Base-by-base conservation (phyloP, 2,888 invertebrate genomes). In the Gortyna flavago region DNA sequence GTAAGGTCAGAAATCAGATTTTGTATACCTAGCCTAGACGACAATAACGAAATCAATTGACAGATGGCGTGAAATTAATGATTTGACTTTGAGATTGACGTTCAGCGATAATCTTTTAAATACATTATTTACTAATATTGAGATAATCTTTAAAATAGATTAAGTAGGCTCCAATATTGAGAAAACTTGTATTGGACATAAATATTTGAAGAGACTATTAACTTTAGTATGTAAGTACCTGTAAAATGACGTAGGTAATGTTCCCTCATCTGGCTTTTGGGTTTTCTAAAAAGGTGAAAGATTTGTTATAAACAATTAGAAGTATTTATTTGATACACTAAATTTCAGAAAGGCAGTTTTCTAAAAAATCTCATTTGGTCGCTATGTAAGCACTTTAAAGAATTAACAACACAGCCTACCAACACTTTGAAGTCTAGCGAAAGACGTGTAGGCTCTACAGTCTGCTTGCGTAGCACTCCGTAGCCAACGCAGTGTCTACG, bases 401-500 rank as follows among this genome's bases (percentile, higher is more conserved):
- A 57, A 32, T 32, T 41, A 32, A 41, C 6, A 25, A 51, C 3
- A 38, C 6, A 25, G 0, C 21, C 9, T 5, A 48, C 48, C 21
- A 11, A 66, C 7, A 72, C 18, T 2, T 75, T 38, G 6, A 13
- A 5, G 18, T 48, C 18, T 35, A 77, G 13, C 1, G 13, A 38
- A 64, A 38, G 8, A 38, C n/a, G 25, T 2, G 25, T 35, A 48
- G 29, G 18, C 16, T 25, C 11, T 18, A 35, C 29, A 21, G 38
- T 21, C 38, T 57, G 32, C 67, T 11, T 25, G 35, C 44, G 69
- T 69, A 74, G 73, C 57, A 21, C 9, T 11, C 5, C 32, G 61
- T 61, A 21, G 65, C n/a, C 57, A 72, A 79, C 72, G 65, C 32
- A 21, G 25, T 3, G 57, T 48, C 65, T 79, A 79, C 79, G 72